Evolutionary conservation across 2,113 vertebrate genomes (phyloP), one percentile per base, ranked within the genome.

Genomic region (Entelurus aequoreus): DNA sequence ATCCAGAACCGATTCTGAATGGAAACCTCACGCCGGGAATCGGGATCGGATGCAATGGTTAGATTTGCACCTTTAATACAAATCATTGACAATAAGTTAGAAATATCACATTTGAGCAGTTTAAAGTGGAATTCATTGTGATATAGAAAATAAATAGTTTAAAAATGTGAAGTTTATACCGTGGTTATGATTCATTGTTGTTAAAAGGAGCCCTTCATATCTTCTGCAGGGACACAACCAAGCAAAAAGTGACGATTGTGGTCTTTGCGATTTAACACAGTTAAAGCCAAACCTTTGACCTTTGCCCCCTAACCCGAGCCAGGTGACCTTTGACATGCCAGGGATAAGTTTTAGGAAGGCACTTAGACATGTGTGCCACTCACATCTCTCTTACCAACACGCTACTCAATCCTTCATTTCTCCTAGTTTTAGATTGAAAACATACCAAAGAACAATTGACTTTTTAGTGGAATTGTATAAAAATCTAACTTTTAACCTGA

Each of bases 81-180:
- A 28, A 53, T 21, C 28, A 53, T 53, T 50, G 40, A 44, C 11
- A 44, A 44, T 71, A 86, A 82, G 80, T 85, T 88, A 85, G 80
- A 88, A 78, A 89, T 86, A 80, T 76, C 78, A 65, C 75, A 74
- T 75, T 77, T 56, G 40, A 42, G 7, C 10, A 46, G 10, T 46
- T 12, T 46, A 11, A 4, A 11, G 42, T 77, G 16, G 15, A 63
- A 69, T 80, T 66, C 68, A 62, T 58, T 63, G 81, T 66, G 74
- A 80, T 79, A 79, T 78, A 80, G 81, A 76, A 86, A 87, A 86
- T 53, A 73, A 75, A 83, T 51, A 68, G 67, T 61, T 75, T 81
- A 65, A 28, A 28, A 28, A 28, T 28, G 4, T 28, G 28, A 57
- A 4, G 42, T 57, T 13, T 14, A 21, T 21, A 57, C 28, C 28